These are phyloP conservation scores for Hapalemur alaotrensis DNA, from an alignment of 2,797 vertebrate species.

Conservation along the genomic window DNA sequence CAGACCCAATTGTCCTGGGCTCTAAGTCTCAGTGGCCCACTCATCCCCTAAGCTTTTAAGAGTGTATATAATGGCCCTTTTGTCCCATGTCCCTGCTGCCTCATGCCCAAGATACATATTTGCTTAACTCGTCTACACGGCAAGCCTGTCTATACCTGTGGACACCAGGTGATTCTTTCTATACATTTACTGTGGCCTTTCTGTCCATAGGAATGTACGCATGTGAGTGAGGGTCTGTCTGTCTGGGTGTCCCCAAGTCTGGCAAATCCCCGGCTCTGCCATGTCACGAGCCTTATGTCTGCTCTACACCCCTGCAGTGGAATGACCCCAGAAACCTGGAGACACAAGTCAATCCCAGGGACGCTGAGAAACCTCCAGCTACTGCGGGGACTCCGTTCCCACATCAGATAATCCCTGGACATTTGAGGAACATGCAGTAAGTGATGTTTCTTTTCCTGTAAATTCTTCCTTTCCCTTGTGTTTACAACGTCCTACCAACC, in stretches of 20 bases:
- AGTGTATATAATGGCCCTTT: too few species aligned
- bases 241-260: neutral
- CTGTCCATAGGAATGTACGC: neutral
- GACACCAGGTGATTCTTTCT: neutral
- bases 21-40: neutral
- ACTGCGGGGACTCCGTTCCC: neutral
- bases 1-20: neutral
- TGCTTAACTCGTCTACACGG: neutral
- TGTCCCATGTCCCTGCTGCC: neutral
- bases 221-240: rapidly evolving
- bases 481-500: neutral
- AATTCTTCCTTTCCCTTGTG: neutral
- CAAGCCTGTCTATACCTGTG: neutral
- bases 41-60: neutral
- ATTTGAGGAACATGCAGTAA: neutral
- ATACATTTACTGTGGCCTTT: neutral
- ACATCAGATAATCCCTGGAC: neutral
- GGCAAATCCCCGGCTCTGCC: neutral
- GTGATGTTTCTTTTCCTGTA: neutral
- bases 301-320: neutral
- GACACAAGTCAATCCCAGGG: neutral
- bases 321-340: neutral
- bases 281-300: neutral
- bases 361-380: neutral
- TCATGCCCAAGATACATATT: neutral